These are phyloP conservation scores for Argyresthia albistria DNA, from an alignment of 2,888 invertebrate genomes.

Conservation along the genomic window DNA sequence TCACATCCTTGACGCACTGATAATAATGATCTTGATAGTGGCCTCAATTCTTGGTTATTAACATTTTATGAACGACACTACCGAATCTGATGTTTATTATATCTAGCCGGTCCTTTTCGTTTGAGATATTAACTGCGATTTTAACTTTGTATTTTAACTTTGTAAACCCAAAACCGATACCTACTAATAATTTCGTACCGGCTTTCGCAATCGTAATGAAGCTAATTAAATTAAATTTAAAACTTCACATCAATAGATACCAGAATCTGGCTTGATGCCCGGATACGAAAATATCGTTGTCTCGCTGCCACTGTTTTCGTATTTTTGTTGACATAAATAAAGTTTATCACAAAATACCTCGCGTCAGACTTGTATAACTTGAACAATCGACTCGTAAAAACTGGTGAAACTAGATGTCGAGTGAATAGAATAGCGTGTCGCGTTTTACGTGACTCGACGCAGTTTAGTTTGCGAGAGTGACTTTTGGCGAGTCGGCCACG, in stretches of 20 bases:
- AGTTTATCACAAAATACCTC: not conserved
- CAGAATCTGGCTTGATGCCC: slow-evolving; percentile 45
- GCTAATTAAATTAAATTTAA: not conserved
- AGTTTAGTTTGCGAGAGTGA: not conserved
- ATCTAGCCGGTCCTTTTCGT: too few species aligned
- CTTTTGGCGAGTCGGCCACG: not conserved
- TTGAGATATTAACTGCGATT: too few species aligned
- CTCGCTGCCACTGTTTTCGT: slow-evolving; percentile 25
- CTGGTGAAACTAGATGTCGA: not conserved
- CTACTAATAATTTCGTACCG: too few species aligned
- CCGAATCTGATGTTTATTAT: too few species aligned
- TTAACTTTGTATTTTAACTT: too few species aligned
- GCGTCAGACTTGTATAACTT: not conserved
- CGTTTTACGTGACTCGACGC: not conserved
- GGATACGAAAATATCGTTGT: slow-evolving; percentile 50
- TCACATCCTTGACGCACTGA: too few species aligned
- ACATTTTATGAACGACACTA: too few species aligned
- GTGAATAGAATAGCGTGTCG: not conserved
- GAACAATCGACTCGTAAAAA: too few species aligned
- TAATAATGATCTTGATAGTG: too few species aligned
- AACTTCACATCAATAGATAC: slow-evolving; percentile 9
- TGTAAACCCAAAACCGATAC: too few species aligned
- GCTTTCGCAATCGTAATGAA: too few species aligned
- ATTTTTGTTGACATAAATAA: not conserved
- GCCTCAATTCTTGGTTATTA: too few species aligned